These are phyloP conservation scores for Microdon myrmicae DNA, from an alignment of 2,888 invertebrate genomes.

Conservation along the genomic window DNA sequence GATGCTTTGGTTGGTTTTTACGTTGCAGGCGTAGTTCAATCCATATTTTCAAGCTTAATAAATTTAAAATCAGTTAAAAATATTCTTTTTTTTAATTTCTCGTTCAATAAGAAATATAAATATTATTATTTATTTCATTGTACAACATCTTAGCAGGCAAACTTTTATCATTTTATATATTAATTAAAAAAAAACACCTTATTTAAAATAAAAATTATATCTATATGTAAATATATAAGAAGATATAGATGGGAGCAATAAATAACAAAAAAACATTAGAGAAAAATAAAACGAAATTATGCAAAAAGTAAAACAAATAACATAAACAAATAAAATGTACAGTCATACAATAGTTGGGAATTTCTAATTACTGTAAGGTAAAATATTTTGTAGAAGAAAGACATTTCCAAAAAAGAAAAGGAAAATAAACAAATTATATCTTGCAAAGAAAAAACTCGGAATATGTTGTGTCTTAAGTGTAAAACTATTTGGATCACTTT, in stretches of 20 bases:
- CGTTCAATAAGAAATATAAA: conserved; percentile 44
- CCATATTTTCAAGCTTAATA: conserved; percentile 57
- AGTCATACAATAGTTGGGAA: neutral
- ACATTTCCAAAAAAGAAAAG: neutral
- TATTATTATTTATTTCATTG: conserved; percentile 41
- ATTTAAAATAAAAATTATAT: conserved; percentile 27
- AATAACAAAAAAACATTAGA: neutral
- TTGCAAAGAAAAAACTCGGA: neutral
- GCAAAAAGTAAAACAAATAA: neutral
- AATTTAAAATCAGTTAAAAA: conserved; percentile 51
- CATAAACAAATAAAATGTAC: neutral
- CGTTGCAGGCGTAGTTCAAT: conserved; percentile 62
- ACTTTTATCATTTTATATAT: conserved; percentile 22
- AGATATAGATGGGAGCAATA: neutral
- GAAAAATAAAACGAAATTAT: neutral
- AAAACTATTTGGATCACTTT: too few relatives aligned
- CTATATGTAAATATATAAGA: conserved; percentile 9
- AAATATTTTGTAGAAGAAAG: neutral
- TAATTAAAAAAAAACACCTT: conserved; percentile 22
- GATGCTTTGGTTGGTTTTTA: conserved; percentile 56
- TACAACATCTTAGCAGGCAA: conserved; percentile 49
- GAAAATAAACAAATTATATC: neutral
- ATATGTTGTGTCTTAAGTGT: conserved; percentile 3
- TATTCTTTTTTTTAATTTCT: conserved; percentile 50
- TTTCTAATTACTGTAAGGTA: neutral